A percentile compares a stretch with the other conserved stretches of the same genome.
These are phyloP conservation scores for Druceiella hillmani DNA, from an alignment of 2,888 invertebrate species.

Conservation along the genomic window DNA sequence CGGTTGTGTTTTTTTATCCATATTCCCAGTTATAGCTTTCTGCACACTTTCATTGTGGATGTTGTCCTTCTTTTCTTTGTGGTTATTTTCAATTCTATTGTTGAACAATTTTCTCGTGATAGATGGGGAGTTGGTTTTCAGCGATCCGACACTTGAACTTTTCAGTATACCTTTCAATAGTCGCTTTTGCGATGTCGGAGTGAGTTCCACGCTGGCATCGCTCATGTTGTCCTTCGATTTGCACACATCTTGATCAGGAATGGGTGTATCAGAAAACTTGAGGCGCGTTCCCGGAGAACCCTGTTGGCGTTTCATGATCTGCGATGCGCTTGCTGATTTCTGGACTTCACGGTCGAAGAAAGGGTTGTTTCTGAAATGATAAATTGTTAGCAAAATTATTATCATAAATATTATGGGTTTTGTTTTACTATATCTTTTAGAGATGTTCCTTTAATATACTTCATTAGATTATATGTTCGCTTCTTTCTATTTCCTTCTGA, in stretches of 20 bases:
- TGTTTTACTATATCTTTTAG: too few relatives aligned
- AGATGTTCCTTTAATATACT: too few relatives aligned
- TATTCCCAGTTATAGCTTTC: constrained; percentile 8
- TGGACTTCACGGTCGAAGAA: constrained; percentile 54
- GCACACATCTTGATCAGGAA: constrained; percentile 3
- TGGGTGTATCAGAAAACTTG: constrained; percentile 9
- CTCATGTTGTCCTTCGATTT: constrained; percentile 16
- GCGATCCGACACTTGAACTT: constrained; percentile 34
- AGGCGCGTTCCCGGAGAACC: constrained; percentile 34
- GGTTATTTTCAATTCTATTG: too few relatives aligned
- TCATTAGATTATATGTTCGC: too few relatives aligned
- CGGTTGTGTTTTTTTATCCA: not conserved
- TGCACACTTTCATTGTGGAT: constrained; percentile 17
- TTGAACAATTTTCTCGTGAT: constrained; percentile 15
- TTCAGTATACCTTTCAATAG: constrained; percentile 28
- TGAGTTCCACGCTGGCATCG: constrained; percentile 15
- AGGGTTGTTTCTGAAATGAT: constrained; percentile 42
- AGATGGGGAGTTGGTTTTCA: constrained; percentile 23
- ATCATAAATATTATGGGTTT: too few relatives aligned
- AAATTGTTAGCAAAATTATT: not conserved
- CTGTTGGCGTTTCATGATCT: constrained; percentile 41
- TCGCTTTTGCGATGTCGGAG: constrained; percentile 20
- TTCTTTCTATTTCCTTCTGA: too few relatives aligned
- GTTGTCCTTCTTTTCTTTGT: not conserved
- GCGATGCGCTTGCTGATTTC: constrained; percentile 60